These are phyloP conservation scores for Vanessa tameamea DNA, from an alignment of 1,140 invertebrate genomes.

Conservation along the genomic window DNA sequence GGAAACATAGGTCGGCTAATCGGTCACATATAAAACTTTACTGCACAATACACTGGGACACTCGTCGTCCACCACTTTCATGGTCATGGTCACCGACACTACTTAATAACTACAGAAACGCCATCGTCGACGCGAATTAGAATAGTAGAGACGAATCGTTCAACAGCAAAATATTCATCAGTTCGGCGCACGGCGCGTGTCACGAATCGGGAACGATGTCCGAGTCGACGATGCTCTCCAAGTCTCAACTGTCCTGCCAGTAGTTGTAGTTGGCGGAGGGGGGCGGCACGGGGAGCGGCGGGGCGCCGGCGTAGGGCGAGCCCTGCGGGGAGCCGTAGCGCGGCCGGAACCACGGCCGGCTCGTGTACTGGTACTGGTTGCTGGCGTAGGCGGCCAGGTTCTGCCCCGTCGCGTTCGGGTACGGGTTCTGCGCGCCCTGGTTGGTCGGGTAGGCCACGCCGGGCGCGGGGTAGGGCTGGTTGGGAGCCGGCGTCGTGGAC, in stretches of 20 bases:
- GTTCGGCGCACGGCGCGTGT: constrained; percentile 23
- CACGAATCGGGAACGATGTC: constrained; percentile 41
- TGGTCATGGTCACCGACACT: neutral
- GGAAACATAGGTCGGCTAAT: neutral
- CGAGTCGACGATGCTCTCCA: constrained; percentile 47
- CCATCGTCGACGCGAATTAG: neutral
- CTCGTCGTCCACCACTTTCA: neutral
- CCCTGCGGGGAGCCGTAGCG: constrained; percentile 67
- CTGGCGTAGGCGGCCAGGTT: constrained; percentile 74
- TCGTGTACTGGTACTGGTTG: constrained; percentile 70
- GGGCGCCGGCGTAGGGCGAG: constrained; percentile 63
- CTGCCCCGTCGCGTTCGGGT: constrained; percentile 73
- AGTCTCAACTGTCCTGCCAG: constrained; percentile 75
- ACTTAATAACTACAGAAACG: neutral
- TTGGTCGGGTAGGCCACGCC: constrained; percentile 56
- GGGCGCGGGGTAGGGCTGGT: constrained; percentile 56
- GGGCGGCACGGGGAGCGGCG: constrained; percentile 62
- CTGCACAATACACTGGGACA: neutral
- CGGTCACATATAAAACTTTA: neutral
- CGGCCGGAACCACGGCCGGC: constrained; percentile 69
- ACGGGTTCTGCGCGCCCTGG: constrained; percentile 66
- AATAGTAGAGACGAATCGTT: neutral
- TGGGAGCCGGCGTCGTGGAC: constrained; percentile 66
- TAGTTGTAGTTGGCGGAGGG: constrained; percentile 69
- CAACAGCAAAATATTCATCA: constrained; percentile 7